Conservation (phyloP, 2,113 vertebrate genomes). For the Centropus bengalensis region DNA sequence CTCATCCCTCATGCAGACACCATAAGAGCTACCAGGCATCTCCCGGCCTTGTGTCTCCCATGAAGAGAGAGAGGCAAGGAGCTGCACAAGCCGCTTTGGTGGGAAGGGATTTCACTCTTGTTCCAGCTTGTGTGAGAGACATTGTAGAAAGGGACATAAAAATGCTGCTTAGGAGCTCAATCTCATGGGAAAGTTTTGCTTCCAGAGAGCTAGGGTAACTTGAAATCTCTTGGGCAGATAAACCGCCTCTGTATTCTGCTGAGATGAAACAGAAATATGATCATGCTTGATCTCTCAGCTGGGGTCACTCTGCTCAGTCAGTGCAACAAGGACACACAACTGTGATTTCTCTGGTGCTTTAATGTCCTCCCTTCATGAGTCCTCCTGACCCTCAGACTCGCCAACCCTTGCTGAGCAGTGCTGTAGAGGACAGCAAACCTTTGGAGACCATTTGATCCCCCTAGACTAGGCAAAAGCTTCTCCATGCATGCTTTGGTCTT, state of each 20-base stretch:
- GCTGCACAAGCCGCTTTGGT: background rate
- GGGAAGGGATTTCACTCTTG: background rate
- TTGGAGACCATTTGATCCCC: constrained; percentile 17
- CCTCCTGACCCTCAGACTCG: background rate
- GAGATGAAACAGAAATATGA: constrained; percentile 31
- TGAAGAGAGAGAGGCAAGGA: background rate
- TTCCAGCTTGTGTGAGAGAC: background rate
- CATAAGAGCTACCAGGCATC: background rate
- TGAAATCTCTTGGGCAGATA: background rate
- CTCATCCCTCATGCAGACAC: background rate
- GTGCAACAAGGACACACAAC: background rate
- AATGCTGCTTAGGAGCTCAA: background rate
- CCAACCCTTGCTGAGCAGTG: background rate
- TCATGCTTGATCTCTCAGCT: background rate
- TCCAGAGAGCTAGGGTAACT: background rate
- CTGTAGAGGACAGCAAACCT: background rate
- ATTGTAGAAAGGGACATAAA: background rate
- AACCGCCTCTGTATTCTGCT: background rate
- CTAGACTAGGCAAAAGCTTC: constrained; percentile 1
- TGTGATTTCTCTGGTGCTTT: background rate
- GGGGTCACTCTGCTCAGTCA: background rate
- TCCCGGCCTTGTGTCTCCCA: background rate
- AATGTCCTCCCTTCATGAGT: rapidly evolving
- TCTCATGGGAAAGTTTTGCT: background rate
- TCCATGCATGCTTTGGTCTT: constrained; percentile 27